phyloP scores from a whole-genome alignment of 2,797 vertebrate species.

The Parambassis ranga region DNA sequence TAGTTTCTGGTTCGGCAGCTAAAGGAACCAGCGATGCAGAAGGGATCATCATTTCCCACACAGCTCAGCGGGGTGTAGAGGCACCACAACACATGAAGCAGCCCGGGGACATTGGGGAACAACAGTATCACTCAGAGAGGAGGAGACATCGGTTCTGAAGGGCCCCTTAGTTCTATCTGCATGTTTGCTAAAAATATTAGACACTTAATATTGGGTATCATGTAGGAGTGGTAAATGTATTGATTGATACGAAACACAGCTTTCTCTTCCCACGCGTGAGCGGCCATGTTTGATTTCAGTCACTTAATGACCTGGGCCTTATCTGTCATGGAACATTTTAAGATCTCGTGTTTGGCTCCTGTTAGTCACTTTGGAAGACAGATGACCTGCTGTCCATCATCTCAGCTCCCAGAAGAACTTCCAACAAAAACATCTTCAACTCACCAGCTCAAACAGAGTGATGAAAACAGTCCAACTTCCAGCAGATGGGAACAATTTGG shows the following conservation, averaged over 20 bases:
- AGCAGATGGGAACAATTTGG: constrained; percentile 79
- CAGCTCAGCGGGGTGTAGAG: constrained; percentile 36
- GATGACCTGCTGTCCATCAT: constrained; percentile 33
- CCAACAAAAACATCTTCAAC: constrained; percentile 29
- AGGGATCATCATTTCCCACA: constrained; percentile 42
- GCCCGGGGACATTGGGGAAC: constrained; percentile 13
- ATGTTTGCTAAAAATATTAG: constrained; percentile 25
- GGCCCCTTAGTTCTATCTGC: constrained; percentile 7
- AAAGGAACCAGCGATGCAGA: constrained; percentile 33
- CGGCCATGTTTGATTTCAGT: neutral
- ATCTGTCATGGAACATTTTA: constrained; percentile 4
- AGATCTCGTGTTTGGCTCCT: constrained; percentile 18
- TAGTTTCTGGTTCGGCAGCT: constrained; percentile 44
- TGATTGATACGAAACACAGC: neutral
- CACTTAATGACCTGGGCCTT: neutral
- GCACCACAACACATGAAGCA: constrained; percentile 11
- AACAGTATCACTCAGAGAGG: constrained; percentile 3
- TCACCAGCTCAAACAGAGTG: constrained; percentile 20
- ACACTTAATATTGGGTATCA: constrained; percentile 1
- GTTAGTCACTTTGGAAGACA: constrained; percentile 13
- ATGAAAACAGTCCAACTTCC: constrained; percentile 42
- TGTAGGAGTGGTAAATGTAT: constrained; percentile 3
- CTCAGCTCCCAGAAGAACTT: constrained; percentile 29
- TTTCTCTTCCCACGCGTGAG: neutral
- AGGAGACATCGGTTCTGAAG: neutral